A percentile compares a stretch with the other conserved stretches of the same genome.
Conservation (phyloP, 2,113 vertebrate genomes). For the Prolemur simus region DNA sequence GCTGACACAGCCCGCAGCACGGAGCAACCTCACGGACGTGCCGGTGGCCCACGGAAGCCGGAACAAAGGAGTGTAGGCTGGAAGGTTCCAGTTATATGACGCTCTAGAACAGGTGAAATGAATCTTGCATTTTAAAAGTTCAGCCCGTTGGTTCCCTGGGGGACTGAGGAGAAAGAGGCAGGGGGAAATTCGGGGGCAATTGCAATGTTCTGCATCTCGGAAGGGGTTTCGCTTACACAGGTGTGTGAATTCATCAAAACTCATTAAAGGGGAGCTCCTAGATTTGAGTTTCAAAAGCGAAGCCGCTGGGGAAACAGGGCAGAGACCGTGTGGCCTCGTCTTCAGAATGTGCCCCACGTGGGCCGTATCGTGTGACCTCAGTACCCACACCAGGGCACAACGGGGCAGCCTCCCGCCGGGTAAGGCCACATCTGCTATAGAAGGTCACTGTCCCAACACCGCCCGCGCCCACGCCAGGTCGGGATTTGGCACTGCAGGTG, state of each 20-base stretch:
- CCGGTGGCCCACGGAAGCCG: fast-evolving
- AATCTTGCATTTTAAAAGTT: neutral
- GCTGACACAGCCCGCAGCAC: fast-evolving
- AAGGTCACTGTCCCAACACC: fast-evolving
- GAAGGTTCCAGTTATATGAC: fast-evolving
- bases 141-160: fast-evolving
- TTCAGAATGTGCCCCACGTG: fast-evolving
- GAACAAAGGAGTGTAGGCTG: fast-evolving
- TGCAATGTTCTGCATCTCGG: fast-evolving
- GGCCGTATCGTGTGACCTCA: fast-evolving
- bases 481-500: fast-evolving
- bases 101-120: neutral
- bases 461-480: neutral
- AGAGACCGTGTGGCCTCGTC: fast-evolving
- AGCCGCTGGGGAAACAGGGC: fast-evolving
- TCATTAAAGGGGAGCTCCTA: no score
- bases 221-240: fast-evolving
- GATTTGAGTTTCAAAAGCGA: fast-evolving
- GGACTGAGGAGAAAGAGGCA: fast-evolving
- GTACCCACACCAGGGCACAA: neutral
- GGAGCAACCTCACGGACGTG: fast-evolving
- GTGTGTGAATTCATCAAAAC: neutral
- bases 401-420: fast-evolving
- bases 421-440: fast-evolving
- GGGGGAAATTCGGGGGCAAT: fast-evolving